Conservation (phyloP, 2,113 vertebrate genomes). For the Emydura subglobosa region DNA sequence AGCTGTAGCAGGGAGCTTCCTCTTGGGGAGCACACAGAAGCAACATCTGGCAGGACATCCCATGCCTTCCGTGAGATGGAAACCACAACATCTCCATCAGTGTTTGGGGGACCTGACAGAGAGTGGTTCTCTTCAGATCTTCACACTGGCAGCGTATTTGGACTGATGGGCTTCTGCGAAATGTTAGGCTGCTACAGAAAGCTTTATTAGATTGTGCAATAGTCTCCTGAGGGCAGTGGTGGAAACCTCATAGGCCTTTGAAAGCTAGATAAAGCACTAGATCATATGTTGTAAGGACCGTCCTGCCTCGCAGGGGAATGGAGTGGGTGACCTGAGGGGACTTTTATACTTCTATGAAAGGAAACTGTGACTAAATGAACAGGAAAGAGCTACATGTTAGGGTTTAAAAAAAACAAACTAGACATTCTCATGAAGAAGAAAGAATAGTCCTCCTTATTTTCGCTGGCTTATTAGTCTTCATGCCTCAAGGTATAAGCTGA, state of each 20-base stretch:
- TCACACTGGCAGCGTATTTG: not conserved
- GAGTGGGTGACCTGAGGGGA: not conserved
- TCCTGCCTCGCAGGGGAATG: not conserved
- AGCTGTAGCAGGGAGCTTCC: conserved; percentile 7
- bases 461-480: not conserved
- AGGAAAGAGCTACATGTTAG: not conserved
- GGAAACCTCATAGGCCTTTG: not conserved
- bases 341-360: not conserved
- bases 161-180: not conserved
- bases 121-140: not conserved
- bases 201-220: not conserved
- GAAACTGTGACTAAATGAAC: not conserved
- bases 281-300: not conserved
- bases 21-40: conserved; percentile 40
- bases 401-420: not conserved
- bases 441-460: not conserved
- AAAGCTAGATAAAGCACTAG: not conserved
- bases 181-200: not conserved
- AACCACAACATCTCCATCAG: conserved; percentile 22
- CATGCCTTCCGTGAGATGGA: not conserved
- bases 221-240: conserved; percentile 21
- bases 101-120: rapidly evolving
- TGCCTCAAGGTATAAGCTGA: rapidly evolving
- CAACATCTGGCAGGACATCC: not conserved
- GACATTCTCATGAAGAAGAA: not conserved